Evolutionary conservation across 2,888 invertebrate species (phyloP), one percentile per base, ranked within the genome.

Genomic region (Molanna angustata): DNA sequence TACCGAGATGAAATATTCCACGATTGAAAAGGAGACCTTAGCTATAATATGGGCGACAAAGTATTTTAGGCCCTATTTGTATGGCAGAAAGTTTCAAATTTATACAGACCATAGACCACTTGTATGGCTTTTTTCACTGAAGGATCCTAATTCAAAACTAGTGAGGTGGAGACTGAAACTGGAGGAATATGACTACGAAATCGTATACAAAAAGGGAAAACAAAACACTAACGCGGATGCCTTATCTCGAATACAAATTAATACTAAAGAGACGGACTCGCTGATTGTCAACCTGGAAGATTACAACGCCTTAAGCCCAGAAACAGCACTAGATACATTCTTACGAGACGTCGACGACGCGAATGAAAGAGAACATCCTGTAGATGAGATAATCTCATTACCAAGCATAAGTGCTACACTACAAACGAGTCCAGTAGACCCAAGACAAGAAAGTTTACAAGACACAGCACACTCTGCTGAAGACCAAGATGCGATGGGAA

Each of bases 171-270:
- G 14, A 27, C 27, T 27, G 11, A 27, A 11, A 27, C 11, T 27
- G 11, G 6, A 7, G 11, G 27, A 27, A 27, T 35, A 35, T 13
- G 13, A 35, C n/a, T 35, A 11, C 13, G 13, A 35, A 6, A 35
- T 35, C 7, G 13, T 35, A 6, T 13, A 35, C 35, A 35, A 35
- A 35, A 35, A 35, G 35, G 35, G 35, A 35, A 35, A 35, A 35
- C 13, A 6, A 6, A 35, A 35, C 14, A 6, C 35, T 13, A 35
- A 35, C 35, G 35, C 35, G n/a, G 35, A 35, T 35, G 35, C n/a
- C 4, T 13, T 35, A 35, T 35, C 35, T 13, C 7, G 35, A 35
- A 13, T 35, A 35, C 9, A 14, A 35, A 35, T 35, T 7, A 27
- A 27, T 11, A 6, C 27, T 7, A 6, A 7, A 27, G 27, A 27